Base-by-base conservation (phyloP, 2,113 vertebrate species). In the Peucedramus taeniatus region DNA sequence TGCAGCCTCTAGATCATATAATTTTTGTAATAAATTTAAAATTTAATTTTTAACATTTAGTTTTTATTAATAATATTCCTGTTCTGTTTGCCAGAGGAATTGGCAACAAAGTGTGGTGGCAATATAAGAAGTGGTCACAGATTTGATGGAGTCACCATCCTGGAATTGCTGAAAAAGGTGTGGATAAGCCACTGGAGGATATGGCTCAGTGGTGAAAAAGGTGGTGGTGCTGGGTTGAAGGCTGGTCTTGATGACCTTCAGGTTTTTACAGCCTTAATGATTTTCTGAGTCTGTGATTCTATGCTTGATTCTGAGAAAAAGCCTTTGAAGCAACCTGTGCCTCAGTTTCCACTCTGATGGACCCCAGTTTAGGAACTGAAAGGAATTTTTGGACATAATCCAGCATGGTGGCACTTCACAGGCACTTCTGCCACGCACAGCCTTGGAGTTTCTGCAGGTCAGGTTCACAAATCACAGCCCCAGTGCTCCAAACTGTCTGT, bases 381-480 rank as follows among this genome's bases (percentile, higher is more conserved):
- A 66, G 39, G 56, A 51, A 51, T 40, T 54, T 40, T 6, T 70
- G 44, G 50, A 14, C 27, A 2, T 9, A 50, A 56, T 15, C 60
- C 11, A 6, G 10, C 0, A 2, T 21, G 7, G 1, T 31, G 37
- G 24, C 40, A 24, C 30, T 14, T 70, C 50, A 30, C 1, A 33
- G 56, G 40, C n/a, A 15, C 16, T 56, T 87, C 33, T 50, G 27
- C 18, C 57, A 3, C 0, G 3, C 40, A 5, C 14, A 60, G 20
- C 37, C 59, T 20, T 23, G 35, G 23, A 13, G 7, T 22, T 86
- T 63, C 50, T 84, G 54, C 3, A 15, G 42, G 13, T 26, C 74
- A n/a, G 1, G 0, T 54, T 54, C 47, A 13, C 8, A 42, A 83
- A 51, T 24, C 24, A 54, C 42, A 59, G 20, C 51, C 61, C 59